Base-by-base conservation (phyloP, 2,797 vertebrate genomes). In the Smutsia temminckii region DNA sequence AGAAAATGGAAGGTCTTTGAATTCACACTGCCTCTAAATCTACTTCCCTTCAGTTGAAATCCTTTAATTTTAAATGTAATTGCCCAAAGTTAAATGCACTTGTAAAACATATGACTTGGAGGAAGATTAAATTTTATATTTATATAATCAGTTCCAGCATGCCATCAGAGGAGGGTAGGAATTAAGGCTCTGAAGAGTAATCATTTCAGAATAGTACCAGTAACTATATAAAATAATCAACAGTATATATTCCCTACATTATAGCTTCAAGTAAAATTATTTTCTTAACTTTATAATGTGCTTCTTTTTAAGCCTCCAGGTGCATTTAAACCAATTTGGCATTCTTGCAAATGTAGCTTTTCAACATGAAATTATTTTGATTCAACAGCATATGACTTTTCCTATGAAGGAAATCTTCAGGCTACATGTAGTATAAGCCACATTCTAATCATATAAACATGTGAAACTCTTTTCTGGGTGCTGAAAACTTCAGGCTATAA, bases 51-150 rank as follows among this genome's bases (percentile, higher is more conserved):
- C 63, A 37, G n/a, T 40, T 95, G 51, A 86, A 95, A 84, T 92
- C n/a, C 74, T 88, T 96, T 96, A 59, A 93, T 97, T 93, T 90
- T 88, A 89, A 85, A 80, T 85, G 55, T 77, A 95, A 96, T 94
- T 93, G 49, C 92, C 66, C 75, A 85, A 74, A 95, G 69, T 86
- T 96, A 97, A 97, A 63, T 91, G 42, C 71, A 95, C 74, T 97
- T 86, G 32, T 91, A 94, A 94, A 95, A 68, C 51, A 85, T 59
- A 81, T 55, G 74, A 95, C 91, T 89, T 96, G 61, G 86, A 85
- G 91, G 66, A 87, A 97, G 86, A 93, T 94, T 96, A 91, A 95
- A 90, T 92, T 97, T 97, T 95, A 96, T 91, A 94, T 96, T 84
- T 89, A 13, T 69, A 32, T 86, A 85, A 92, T 95, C 69, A 91